Evolutionary conservation across 2,113 vertebrate genomes (phyloP).

Genomic region (Scomber colias): DNA sequence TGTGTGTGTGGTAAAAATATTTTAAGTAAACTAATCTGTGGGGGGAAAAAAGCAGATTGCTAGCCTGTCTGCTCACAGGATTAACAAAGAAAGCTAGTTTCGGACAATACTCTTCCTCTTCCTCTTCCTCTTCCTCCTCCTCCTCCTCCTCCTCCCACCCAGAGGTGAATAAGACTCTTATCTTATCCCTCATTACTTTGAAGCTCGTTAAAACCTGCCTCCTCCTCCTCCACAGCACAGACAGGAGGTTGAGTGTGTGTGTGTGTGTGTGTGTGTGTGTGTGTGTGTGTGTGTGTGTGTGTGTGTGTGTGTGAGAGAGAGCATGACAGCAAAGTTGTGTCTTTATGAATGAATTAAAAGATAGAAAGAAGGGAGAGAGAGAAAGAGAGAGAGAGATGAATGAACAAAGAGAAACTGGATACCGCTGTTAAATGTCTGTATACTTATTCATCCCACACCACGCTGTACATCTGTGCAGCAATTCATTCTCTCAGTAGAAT

Average conservation of each 20-base stretch:
- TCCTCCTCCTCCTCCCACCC: neutral
- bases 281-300: neutral
- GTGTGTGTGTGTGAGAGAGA: neutral
- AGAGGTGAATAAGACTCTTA: constrained; percentile 74
- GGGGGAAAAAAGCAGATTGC: neutral
- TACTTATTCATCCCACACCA: neutral
- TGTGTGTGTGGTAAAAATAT: neutral
- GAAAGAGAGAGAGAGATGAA: neutral
- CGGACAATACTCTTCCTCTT: neutral
- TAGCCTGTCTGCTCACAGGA: constrained; percentile 16
- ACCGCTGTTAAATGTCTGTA: constrained; percentile 5
- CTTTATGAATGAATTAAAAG: constrained; percentile 36
- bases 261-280: neutral
- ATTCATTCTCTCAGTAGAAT: neutral
- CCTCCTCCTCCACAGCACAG: constrained; percentile 30
- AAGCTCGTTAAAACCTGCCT: constrained; percentile 76
- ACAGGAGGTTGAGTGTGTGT: constrained; percentile 18
- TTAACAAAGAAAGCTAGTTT: constrained; percentile 16
- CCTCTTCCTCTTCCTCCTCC: constrained; percentile 11
- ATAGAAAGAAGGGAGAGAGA: neutral
- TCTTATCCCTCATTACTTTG: constrained; percentile 71
- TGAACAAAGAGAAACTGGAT: neutral
- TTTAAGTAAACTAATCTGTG: constrained; percentile 31
- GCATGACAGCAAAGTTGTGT: neutral
- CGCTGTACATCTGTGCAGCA: too few relatives aligned